Conservation (phyloP, 2,888 invertebrate species). For the Plebejus melissa region DNA sequence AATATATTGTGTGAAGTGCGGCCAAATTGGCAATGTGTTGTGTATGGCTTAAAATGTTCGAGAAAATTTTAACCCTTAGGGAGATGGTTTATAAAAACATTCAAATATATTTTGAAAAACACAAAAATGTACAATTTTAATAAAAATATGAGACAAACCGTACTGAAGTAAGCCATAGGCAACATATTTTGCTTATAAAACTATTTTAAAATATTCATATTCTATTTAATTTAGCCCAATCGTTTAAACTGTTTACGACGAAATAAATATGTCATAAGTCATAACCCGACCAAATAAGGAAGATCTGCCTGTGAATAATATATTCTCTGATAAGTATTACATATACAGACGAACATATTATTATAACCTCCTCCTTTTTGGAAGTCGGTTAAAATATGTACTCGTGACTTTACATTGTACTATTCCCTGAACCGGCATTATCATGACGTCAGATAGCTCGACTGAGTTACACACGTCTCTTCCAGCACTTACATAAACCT, state of each 20-base stretch:
- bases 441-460: slow-evolving; percentile 7
- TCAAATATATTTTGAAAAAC: background rate
- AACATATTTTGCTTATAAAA: too few species aligned
- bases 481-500: background rate
- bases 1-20: background rate
- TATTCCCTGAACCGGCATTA: background rate
- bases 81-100: background rate
- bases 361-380: too few species aligned
- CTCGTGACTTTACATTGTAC: background rate
- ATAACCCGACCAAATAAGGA: too few species aligned
- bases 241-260: too few species aligned
- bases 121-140: too few species aligned
- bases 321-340: background rate
- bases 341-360: too few species aligned
- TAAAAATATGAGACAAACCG: too few species aligned
- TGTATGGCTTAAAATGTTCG: background rate
- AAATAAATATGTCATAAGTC: too few species aligned
- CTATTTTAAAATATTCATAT: too few species aligned
- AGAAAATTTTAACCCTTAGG: background rate
- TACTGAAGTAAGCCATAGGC: too few species aligned
- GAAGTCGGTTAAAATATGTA: background rate
- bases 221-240: too few species aligned
- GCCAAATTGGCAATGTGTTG: background rate
- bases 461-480: background rate
- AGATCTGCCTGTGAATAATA: background rate